Evolutionary conservation across 2,797 vertebrate species (phyloP), one percentile per base, ranked within the genome.

Genomic region (Serranus cabrilla): DNA sequence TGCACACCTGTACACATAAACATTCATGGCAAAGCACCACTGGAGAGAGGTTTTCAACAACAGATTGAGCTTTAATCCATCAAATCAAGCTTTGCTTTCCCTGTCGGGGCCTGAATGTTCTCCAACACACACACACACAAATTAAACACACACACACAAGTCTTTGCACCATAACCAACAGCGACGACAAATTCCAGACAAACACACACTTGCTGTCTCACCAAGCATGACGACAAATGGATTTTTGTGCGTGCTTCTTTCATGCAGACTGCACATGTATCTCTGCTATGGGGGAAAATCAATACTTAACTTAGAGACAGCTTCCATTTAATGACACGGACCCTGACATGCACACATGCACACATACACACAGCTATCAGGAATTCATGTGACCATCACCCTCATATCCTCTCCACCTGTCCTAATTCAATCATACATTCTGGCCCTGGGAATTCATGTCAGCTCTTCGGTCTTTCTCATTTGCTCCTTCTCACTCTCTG

Each of bases 1-100:
- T 34, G 34, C 6, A 13, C 13, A n/a, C 59, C n/a, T 39, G 31
- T 21, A 34, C 34, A 57, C 10, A 56, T 3, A 14, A 18, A 45
- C 34, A 57, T 31, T n/a, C 27, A 27, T 16, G 31, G 55, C 40
- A 45, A 71, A 20, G 21, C 55, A 49, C 37, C 39, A 43, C 55
- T 45, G 57, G 52, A 67, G 55, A 58, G 46, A 57, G 56, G 58
- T 40, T 69, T 81, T 81, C 71, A 69, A 62, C 52, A 34, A 54
- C 64, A 51, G 31, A 85, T 45, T 78, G 78, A 70, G 62, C 54
- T 88, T 84, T 83, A 90, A 92, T 90, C 83, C 82, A 86, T 90
- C 87, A 90, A 82, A 69, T 54, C 27, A 20, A 68, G 59, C 60
- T 75, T 52, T 73, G 21, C 46, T 55, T 34, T 52, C 60, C 58